Conservation (phyloP, 2,113 vertebrate species). For the Mixornis gularis region DNA sequence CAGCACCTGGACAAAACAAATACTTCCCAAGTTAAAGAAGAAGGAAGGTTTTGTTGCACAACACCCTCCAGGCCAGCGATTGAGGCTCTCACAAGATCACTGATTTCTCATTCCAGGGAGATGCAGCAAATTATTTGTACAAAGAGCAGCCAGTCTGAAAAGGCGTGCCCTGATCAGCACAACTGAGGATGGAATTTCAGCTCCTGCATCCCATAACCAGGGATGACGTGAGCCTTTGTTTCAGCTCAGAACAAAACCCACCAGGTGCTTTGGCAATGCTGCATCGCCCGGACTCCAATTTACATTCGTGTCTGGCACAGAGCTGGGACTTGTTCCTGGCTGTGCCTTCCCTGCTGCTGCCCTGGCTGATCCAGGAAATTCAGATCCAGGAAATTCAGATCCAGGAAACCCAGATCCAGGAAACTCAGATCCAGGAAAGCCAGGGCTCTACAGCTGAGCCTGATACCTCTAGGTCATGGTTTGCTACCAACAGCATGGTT, state of each 20-base stretch:
- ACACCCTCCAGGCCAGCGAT: rapidly evolving
- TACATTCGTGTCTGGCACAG: rapidly evolving
- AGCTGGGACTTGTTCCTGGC: background rate
- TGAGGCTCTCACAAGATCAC: background rate
- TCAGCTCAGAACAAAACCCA: background rate
- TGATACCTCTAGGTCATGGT: too few species aligned
- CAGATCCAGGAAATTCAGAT: background rate
- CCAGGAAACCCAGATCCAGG: background rate
- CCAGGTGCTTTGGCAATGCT: background rate
- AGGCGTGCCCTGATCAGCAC: background rate
- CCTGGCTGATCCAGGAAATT: background rate
- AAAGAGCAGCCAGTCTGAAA: too few species aligned
- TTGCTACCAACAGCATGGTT: background rate
- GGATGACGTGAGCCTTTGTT: background rate
- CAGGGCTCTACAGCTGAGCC: background rate
- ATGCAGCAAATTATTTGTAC: background rate
- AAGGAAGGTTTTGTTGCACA: background rate
- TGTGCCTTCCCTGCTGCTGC: background rate
- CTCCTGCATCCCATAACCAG: background rate
- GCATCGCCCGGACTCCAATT: background rate
- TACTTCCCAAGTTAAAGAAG: rapidly evolving
- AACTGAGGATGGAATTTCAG: too few species aligned
- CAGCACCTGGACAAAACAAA: background rate
- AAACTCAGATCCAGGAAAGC: background rate
- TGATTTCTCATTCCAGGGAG: background rate